Percentiles rank a stretch among this genome's conserved stretches.
These are phyloP conservation scores for Macaria notata DNA, from an alignment of 2,888 invertebrate species.

Conservation along the genomic window DNA sequence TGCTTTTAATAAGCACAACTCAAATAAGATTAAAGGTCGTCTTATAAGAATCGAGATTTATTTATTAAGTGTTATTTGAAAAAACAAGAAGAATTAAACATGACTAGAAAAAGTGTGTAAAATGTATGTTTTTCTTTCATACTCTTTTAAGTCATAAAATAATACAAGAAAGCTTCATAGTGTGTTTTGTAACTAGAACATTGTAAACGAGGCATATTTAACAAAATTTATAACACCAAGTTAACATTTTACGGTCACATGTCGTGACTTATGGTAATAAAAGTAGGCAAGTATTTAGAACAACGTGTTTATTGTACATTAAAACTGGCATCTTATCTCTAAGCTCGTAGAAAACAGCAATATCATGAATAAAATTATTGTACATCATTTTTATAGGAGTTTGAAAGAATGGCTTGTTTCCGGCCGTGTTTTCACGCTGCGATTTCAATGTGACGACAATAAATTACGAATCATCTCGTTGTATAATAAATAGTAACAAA, in stretches of 20 bases:
- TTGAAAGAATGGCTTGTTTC: constrained; percentile 26
- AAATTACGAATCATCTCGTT: constrained; percentile 1
- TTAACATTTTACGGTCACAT: constrained; percentile 60
- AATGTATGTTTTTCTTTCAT: no score
- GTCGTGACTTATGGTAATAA: constrained; percentile 74
- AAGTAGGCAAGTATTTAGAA: constrained; percentile 56
- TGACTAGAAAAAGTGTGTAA: no score
- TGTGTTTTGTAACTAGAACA: not conserved
- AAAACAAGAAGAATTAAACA: no score
- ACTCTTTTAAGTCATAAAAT: no score
- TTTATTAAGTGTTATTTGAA: no score
- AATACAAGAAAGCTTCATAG: no score
- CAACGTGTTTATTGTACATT: constrained; percentile 71
- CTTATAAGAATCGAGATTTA: no score
- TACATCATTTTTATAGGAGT: constrained; percentile 50
- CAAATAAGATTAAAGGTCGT: no score
- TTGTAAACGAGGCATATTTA: constrained; percentile 34
- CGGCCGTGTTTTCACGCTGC: constrained; percentile 27
- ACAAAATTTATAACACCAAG: constrained; percentile 59
- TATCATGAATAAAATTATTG: constrained; percentile 54
- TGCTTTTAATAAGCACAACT: no score
- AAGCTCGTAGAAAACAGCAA: constrained; percentile 46
- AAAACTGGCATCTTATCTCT: constrained; percentile 56
- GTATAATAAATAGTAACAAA: no score
- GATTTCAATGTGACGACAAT: constrained; percentile 24